A percentile compares a stretch with the other conserved stretches of the same genome.
Evolutionary conservation across 2,797 vertebrate genomes (phyloP).

Genomic region (Sylvilagus floridanus): DNA sequence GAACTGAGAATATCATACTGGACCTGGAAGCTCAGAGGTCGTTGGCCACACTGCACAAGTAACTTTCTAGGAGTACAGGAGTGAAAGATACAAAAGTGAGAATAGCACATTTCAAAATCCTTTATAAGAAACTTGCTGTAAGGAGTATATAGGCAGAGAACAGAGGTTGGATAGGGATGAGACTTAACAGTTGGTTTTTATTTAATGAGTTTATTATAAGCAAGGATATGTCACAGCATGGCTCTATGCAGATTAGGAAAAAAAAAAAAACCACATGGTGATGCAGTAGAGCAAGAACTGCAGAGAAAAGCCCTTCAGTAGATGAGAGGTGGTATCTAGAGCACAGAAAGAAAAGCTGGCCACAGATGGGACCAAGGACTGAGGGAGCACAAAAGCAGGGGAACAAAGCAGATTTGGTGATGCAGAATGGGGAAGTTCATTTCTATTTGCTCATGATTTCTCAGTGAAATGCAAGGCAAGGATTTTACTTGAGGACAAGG

Average conservation of each 20-base stretch:
- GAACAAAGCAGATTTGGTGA: background rate
- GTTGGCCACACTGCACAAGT: background rate
- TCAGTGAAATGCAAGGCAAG: background rate
- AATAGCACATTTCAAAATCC: background rate
- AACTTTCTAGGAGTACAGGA: background rate
- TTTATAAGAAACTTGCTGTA: background rate
- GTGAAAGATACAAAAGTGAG: background rate
- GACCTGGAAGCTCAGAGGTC: background rate
- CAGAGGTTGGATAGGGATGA: background rate
- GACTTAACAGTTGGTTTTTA: background rate
- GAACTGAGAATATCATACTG: background rate
- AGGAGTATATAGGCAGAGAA: background rate
- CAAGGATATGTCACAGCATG: background rate
- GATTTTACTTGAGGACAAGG: background rate
- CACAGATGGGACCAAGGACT: fast-evolving
- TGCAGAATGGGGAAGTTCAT: background rate
- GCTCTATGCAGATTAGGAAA: background rate
- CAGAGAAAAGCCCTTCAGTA: fast-evolving
- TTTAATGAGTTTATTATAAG: background rate
- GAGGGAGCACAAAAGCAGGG: background rate
- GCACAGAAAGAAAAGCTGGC: background rate
- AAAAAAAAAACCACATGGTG: background rate
- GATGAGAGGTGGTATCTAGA: background rate
- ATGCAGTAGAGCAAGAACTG: background rate
- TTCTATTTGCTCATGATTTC: background rate